Evolutionary conservation across 1,140 invertebrate genomes (phyloP).

Genomic region (Penaeus japonicus): DNA sequence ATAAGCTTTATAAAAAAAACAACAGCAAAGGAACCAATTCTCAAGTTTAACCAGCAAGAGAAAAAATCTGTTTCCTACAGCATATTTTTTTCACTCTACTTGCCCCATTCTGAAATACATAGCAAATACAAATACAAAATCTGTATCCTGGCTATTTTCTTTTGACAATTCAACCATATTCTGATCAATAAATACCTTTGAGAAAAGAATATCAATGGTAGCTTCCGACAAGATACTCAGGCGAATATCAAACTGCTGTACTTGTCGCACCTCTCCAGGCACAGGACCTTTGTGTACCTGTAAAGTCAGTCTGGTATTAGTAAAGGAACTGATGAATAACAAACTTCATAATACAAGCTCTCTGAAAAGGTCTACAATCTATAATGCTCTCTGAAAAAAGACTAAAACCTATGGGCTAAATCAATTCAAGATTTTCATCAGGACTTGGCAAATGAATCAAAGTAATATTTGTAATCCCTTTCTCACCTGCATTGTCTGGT

Average conservation of each 20-base stretch:
- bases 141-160: not conserved
- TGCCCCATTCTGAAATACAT: no score
- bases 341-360: not conserved
- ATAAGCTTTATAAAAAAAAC: no score
- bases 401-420: not conserved
- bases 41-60: no score
- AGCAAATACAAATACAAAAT: not conserved
- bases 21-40: no score
- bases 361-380: not conserved
- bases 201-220: conserved; percentile 94
- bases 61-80: no score
- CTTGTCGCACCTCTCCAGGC: conserved; percentile 83
- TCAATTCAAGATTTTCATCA: not conserved
- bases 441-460: no score
- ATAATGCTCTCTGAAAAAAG: no score
- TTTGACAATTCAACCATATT: not conserved
- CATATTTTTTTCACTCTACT: no score
- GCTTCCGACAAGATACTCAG: conserved; percentile 89
- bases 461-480: not conserved
- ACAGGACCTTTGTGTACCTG: conserved; percentile 57
- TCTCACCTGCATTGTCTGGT: conserved; percentile 69
- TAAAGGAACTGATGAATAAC: not conserved
- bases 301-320: not conserved
- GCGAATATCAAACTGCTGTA: conserved; percentile 91
- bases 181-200: conserved; percentile 74